Percentiles rank a stretch among this genome's conserved stretches.
phyloP scores from a whole-genome alignment of 2,888 invertebrate genomes.

The Litoditis marina region DNA sequence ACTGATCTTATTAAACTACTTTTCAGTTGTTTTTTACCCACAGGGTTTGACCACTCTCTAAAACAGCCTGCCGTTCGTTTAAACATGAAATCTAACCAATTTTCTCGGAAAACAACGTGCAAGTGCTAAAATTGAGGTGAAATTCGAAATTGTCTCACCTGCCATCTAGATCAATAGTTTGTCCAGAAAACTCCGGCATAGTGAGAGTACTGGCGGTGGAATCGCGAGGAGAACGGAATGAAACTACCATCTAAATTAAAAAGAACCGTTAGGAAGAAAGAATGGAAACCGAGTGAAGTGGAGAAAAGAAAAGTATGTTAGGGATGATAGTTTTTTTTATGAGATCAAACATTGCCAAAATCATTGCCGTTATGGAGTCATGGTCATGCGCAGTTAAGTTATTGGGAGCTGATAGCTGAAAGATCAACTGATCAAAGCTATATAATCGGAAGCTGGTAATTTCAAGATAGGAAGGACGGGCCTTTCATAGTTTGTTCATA shows the following conservation, averaged over 20 bases:
- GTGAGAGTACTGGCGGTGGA: slow-evolving; percentile 5
- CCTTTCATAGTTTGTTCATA: too few relatives aligned
- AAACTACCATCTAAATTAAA: slow-evolving; percentile 7
- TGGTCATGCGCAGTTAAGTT: too few relatives aligned
- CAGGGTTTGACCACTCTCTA: too few relatives aligned
- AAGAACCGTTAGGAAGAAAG: background rate
- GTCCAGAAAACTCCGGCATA: slow-evolving; percentile 10
- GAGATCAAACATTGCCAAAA: background rate
- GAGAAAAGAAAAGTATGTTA: background rate
- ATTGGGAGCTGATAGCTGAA: too few relatives aligned
- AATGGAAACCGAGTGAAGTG: background rate
- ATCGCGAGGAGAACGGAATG: slow-evolving; percentile 6
- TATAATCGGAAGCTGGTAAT: too few relatives aligned
- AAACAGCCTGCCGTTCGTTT: too few relatives aligned
- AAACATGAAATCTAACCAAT: background rate
- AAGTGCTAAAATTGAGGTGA: background rate
- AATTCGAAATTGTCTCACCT: background rate
- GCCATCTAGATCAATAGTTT: slow-evolving; percentile 1
- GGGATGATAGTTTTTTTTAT: background rate
- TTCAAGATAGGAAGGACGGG: too few relatives aligned
- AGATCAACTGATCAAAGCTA: background rate
- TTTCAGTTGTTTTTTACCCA: too few relatives aligned
- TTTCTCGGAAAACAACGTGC: background rate
- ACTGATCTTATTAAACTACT: too few relatives aligned
- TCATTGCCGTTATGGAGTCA: too few relatives aligned